These are phyloP conservation scores for Neosilurus mollespiculum DNA, from an alignment of 2,797 vertebrate species.

Conservation along the genomic window DNA sequence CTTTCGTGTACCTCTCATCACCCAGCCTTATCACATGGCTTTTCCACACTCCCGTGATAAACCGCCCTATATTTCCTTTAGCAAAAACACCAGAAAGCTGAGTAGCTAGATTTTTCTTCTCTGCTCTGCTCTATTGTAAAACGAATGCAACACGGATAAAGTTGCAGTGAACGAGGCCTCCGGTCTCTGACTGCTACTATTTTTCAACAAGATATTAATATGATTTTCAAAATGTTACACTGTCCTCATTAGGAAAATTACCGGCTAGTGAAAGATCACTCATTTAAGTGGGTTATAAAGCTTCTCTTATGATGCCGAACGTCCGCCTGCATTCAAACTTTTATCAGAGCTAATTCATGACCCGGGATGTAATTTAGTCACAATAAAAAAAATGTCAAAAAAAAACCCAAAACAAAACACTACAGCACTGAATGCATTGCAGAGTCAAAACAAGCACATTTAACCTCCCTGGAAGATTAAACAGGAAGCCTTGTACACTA, in stretches of 20 bases:
- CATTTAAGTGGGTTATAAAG: slow-evolving; percentile 44
- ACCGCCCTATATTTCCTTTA: slow-evolving; percentile 24
- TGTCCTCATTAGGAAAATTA: slow-evolving; percentile 55
- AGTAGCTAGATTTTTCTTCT: neutral
- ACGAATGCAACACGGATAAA: neutral
- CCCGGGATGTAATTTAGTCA: slow-evolving; percentile 28
- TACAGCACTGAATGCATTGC: slow-evolving; percentile 33
- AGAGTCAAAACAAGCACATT: slow-evolving; percentile 18
- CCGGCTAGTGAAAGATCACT: slow-evolving; percentile 45
- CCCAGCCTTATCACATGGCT: slow-evolving; percentile 7
- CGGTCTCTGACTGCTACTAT: slow-evolving; percentile 35
- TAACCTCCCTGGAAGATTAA: slow-evolving; percentile 19
- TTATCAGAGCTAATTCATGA: slow-evolving; percentile 34
- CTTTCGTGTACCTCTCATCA: neutral
- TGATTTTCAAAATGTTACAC: slow-evolving; percentile 53
- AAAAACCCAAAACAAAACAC: no score
- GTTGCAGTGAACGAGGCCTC: slow-evolving; percentile 7
- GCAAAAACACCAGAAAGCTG: neutral
- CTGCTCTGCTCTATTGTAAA: neutral
- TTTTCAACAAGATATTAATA: slow-evolving; percentile 51
- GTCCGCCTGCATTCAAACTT: slow-evolving; percentile 22
- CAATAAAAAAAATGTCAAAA: no score
- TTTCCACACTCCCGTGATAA: neutral
- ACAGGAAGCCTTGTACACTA: neutral
- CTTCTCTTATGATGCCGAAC: slow-evolving; percentile 30